Evolutionary conservation across 2,113 vertebrate genomes (phyloP), one percentile per base, ranked within the genome.

Genomic region (Ariopsis seemanni): DNA sequence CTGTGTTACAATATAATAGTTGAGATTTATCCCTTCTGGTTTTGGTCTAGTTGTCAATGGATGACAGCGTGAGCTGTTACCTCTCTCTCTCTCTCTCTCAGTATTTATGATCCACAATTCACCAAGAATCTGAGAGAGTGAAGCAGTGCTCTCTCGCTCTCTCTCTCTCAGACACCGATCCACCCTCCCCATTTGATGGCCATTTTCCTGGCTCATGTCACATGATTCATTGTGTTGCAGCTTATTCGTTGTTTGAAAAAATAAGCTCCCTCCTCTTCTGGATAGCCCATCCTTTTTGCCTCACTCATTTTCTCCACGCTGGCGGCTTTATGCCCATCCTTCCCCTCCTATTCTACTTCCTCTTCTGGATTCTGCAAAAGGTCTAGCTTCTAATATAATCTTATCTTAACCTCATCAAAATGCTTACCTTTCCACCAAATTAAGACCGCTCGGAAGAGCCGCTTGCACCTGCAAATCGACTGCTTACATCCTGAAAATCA

Each of bases 121-220:
- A 94, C 83, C 87, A 90, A 93, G 94, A 92, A 90, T 92, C 90
- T 91, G 91, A 91, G 94, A 90, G 91, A 92, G 91, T 67, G 90
- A 88, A 90, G 91, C 90, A 90, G 94, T 92, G 91, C 91, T 91
- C 88, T 83, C 88, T 94, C 90, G 82, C 93, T 60, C 89, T 93
- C 90, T 60, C 89, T 74, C 74, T 65, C 88, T 80, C 55, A 22
- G 27, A 55, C 62, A 82, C 69, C 72, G 17, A 63, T 80, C 57
- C 95, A 95, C 95, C 95, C 94, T 95, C 94, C 91, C 89, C 89
- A 93, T 84, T 93, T 90, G 89, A 84, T 90, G 91, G 91, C 91
- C 84, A 90, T 89, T 83, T 91, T 87, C 80, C 57, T 83, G 86
- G 91, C 90, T 86, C 85, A 30, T 79, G 4, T 93, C 91, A 90